Evolutionary conservation across 1,140 invertebrate genomes (phyloP).

Genomic region (Lepeophtheirus salmonis): DNA sequence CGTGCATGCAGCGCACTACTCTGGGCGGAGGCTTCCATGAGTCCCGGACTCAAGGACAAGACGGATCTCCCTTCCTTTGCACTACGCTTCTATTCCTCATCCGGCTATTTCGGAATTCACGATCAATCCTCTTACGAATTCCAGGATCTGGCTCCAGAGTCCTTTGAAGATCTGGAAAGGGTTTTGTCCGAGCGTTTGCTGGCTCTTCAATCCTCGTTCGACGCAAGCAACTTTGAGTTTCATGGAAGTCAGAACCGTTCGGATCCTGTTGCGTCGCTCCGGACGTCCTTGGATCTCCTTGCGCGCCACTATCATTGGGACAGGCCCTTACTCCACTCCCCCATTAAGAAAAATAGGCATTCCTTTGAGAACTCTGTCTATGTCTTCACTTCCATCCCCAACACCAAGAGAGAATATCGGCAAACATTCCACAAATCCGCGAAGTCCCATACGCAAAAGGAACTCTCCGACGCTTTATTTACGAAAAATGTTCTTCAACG

Average conservation of each 20-base stretch:
- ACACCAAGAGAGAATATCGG: neutral
- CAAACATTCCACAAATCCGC: neutral
- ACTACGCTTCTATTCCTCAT: neutral
- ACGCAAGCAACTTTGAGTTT: neutral
- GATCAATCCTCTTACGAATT: no score
- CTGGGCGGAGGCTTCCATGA: neutral
- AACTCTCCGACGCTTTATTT: neutral
- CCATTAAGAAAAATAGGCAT: neutral
- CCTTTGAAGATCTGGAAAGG: no score
- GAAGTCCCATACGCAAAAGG: neutral
- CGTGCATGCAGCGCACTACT: neutral
- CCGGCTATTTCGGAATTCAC: neutral
- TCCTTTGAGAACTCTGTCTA: neutral
- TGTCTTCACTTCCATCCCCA: neutral
- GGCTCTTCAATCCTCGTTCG: neutral
- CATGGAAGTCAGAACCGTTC: neutral
- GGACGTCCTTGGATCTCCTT: neutral
- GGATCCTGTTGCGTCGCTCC: neutral
- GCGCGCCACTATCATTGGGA: neutral
- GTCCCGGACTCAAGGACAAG: neutral
- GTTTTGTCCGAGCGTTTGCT: neutral
- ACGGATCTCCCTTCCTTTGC: neutral
- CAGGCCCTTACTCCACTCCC: neutral
- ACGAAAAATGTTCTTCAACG: neutral
- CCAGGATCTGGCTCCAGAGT: no score